Conservation (phyloP, 2,888 invertebrate genomes). For the Nesidiocoris tenuis region DNA sequence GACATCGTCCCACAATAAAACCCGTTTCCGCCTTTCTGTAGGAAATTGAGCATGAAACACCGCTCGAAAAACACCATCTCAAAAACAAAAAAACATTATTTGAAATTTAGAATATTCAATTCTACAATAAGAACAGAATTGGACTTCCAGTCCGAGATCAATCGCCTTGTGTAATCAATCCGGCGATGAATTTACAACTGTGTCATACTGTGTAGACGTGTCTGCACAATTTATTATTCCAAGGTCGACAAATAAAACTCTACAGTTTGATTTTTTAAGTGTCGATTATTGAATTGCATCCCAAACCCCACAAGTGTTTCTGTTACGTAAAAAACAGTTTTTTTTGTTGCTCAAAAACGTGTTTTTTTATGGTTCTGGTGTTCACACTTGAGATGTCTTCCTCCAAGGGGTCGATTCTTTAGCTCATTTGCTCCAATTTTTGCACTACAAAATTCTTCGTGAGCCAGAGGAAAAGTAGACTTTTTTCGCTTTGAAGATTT, state of each 20-base stretch:
- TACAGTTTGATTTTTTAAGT: conserved; percentile 32
- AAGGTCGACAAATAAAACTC: conserved; percentile 22
- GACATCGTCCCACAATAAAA: conserved; percentile 48
- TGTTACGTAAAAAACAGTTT: too few relatives aligned
- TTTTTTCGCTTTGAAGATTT: too few relatives aligned
- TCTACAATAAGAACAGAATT: background rate
- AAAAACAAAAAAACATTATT: conserved; percentile 1
- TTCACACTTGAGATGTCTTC: too few relatives aligned
- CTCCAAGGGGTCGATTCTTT: too few relatives aligned
- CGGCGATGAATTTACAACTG: background rate
- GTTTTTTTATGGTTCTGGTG: too few relatives aligned
- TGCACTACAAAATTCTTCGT: too few relatives aligned
- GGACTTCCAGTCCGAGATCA: background rate
- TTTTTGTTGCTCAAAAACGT: too few relatives aligned
- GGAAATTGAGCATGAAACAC: conserved; percentile 2
- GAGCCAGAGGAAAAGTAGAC: too few relatives aligned
- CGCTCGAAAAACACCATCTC: conserved; percentile 15
- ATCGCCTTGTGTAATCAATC: background rate
- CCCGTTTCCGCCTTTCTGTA: conserved; percentile 17
- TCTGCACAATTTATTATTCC: conserved; percentile 30
- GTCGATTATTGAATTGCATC: background rate
- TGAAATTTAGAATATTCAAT: conserved; percentile 19
- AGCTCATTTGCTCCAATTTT: too few relatives aligned
- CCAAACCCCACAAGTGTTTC: too few relatives aligned
- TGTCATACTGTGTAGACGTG: conserved; percentile 2